A percentile compares a stretch with the other conserved stretches of the same genome.
Conservation (phyloP, 2,888 invertebrate genomes). For the Lepidocyrtoides sp. region DNA sequence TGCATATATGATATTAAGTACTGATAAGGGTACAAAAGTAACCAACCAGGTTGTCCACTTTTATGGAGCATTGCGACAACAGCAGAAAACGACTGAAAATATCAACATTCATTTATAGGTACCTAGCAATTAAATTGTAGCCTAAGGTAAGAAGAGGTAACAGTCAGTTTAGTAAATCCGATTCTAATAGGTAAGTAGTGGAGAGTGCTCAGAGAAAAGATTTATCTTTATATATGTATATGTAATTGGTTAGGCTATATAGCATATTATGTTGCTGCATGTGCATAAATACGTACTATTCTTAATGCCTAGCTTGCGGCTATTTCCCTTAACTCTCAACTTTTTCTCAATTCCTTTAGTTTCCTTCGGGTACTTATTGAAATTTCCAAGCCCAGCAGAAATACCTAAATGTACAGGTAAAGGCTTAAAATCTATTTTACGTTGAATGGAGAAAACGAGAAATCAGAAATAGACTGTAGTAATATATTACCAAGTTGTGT, state of each 20-base stretch:
- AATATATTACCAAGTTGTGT: background rate
- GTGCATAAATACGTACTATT: background rate
- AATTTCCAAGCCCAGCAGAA: no score
- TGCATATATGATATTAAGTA: background rate
- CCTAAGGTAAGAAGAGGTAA: conserved; percentile 82
- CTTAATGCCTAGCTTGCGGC: background rate
- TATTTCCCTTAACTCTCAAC: background rate
- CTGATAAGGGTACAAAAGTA: background rate
- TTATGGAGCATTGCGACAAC: conserved; percentile 19
- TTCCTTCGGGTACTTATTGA: conserved; percentile 73
- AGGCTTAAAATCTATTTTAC: no score
- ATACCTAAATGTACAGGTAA: no score
- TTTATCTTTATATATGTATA: background rate
- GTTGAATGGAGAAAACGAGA: no score
- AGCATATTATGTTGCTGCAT: background rate
- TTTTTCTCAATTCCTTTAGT: conserved; percentile 39
- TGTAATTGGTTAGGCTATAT: no score
- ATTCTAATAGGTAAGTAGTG: conserved; percentile 5
- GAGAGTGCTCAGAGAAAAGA: background rate
- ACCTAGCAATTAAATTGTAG: conserved; percentile 80
- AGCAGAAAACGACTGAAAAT: background rate
- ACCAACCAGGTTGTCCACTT: conserved; percentile 4
- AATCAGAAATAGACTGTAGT: background rate
- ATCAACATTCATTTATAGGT: no score
- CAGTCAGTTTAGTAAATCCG: conserved; percentile 84